Conservation (phyloP, 92 coral and sea anemone species). For the Porites rus region DNA sequence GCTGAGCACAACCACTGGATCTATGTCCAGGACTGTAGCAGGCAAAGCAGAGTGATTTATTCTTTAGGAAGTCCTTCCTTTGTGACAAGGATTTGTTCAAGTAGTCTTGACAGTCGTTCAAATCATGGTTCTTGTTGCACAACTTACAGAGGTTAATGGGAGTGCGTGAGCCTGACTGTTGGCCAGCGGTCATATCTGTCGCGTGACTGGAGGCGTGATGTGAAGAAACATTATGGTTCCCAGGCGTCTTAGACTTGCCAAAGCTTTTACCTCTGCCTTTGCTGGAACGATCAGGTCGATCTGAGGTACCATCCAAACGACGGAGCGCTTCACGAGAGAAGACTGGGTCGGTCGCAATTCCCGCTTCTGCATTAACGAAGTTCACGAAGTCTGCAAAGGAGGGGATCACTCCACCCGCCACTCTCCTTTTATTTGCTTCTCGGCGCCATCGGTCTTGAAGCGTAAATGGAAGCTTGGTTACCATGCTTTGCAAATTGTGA, state of each 20-base stretch:
- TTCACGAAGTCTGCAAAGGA: conserved; percentile 37
- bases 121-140: conserved; percentile 33
- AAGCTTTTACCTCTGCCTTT: conserved; percentile 24
- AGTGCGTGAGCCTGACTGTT: not conserved
- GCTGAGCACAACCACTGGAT: conserved; percentile 35
- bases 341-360: conserved; percentile 61
- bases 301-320: conserved; percentile 22
- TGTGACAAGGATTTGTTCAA: conserved; percentile 15
- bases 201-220: not conserved
- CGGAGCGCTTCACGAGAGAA: conserved; percentile 61
- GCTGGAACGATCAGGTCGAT: conserved; percentile 16
- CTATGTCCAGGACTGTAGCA: conserved; percentile 51
- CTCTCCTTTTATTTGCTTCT: conserved; percentile 33
- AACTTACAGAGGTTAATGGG: conserved; percentile 6
- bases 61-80: conserved; percentile 37
- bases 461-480: conserved; percentile 48
- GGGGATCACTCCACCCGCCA: conserved; percentile 14
- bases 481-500: conserved; percentile 62
- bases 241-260: conserved; percentile 2
- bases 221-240: not conserved
- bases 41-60: conserved; percentile 36
- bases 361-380: conserved; percentile 55
- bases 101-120: conserved; percentile 35
- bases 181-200: not conserved
- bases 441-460: conserved; percentile 64